These are phyloP conservation scores for Hyla sarda DNA, from an alignment of 2,113 vertebrate genomes.

Conservation along the genomic window DNA sequence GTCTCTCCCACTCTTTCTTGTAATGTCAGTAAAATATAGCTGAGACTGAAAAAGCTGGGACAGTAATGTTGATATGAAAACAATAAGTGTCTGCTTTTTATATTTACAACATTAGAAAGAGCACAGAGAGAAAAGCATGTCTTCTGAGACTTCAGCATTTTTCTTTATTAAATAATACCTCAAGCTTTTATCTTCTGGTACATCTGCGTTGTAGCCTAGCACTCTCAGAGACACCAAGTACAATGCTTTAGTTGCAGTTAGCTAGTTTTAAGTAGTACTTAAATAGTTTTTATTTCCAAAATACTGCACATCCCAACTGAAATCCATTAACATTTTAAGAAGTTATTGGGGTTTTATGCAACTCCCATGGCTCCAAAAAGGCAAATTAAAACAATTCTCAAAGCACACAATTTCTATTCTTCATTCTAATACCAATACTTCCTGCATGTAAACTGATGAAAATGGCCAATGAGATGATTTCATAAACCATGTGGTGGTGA, in stretches of 20 bases:
- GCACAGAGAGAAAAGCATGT: neutral
- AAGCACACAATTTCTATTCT: no score
- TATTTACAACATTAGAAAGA: neutral
- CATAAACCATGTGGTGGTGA: no score
- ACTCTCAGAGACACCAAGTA: neutral
- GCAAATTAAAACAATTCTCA: no score
- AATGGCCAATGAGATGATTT: no score
- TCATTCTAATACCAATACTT: no score
- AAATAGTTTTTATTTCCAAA: no score
- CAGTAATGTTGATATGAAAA: slow-evolving; percentile 6
- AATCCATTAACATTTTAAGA: no score
- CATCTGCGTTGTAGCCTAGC: slow-evolving; percentile 8
- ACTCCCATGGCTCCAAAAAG: no score
- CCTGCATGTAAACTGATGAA: no score
- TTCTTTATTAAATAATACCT: slow-evolving; percentile 16
- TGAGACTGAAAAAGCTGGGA: slow-evolving; percentile 9
- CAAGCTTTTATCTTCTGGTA: slow-evolving; percentile 8
- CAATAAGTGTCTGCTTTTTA: slow-evolving; percentile 11
- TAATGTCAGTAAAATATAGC: slow-evolving; percentile 51
- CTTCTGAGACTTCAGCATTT: neutral
- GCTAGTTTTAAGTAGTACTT: neutral
- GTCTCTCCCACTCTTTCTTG: slow-evolving; percentile 52
- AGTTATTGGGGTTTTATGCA: no score
- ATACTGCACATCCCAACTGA: no score
- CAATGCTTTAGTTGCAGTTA: neutral